phyloP scores from a whole-genome alignment of 1,140 invertebrate species.

The Drosophila carrolli region DNA sequence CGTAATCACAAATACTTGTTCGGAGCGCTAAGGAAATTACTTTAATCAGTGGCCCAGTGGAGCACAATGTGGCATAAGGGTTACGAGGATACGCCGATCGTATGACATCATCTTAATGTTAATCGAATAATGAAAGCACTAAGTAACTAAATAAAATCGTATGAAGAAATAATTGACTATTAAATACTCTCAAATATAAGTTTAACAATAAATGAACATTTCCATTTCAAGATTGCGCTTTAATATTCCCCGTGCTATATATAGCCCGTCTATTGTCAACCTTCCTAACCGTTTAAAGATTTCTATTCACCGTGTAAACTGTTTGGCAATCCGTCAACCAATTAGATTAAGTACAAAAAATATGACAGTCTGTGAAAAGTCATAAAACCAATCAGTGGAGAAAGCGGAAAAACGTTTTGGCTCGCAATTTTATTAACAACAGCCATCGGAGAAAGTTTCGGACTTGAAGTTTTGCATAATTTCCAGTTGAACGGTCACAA shows the following conservation, averaged over 20 bases:
- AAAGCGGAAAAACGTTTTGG: conserved; percentile 17
- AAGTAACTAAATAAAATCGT: too few relatives aligned
- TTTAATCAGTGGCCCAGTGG: conserved; percentile 47
- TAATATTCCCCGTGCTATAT: too few relatives aligned
- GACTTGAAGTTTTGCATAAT: conserved; percentile 67
- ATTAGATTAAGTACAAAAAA: conserved; percentile 23
- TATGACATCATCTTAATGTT: not conserved
- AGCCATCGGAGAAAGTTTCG: conserved; percentile 49
- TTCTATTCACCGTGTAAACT: not conserved
- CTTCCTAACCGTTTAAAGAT: not conserved
- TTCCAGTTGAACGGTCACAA: conserved; percentile 60
- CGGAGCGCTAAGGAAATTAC: conserved; percentile 60
- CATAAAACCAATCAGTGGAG: conserved; percentile 46
- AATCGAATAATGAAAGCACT: too few relatives aligned
- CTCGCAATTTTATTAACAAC: conserved; percentile 44
- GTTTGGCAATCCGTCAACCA: not conserved
- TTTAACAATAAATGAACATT: too few relatives aligned
- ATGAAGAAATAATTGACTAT: too few relatives aligned
- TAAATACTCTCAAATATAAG: too few relatives aligned
- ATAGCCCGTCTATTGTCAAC: too few relatives aligned
- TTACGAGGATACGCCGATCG: conserved; percentile 17
- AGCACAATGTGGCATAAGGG: conserved; percentile 13
- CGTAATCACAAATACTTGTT: conserved; percentile 28
- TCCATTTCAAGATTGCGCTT: too few relatives aligned
- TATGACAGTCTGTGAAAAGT: conserved; percentile 23